Conservation (phyloP, 2,888 invertebrate genomes). For the Epinotia brunnichana region DNA sequence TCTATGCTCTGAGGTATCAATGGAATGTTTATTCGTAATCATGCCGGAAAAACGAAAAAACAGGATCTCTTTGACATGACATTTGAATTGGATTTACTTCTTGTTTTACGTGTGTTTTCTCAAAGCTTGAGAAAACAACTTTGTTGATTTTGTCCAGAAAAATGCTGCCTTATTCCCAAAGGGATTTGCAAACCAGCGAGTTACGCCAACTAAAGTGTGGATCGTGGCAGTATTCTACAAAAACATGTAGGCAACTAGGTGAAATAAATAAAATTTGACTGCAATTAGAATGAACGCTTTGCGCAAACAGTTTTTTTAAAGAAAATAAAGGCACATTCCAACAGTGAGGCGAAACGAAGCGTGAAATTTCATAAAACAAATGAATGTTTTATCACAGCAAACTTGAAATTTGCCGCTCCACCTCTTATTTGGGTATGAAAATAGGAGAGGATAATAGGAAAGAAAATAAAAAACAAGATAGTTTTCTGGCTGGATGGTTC, state of each 20-base stretch:
- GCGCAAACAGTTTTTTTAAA: constrained; percentile 11
- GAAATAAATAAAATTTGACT: constrained; percentile 28
- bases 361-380: not conserved
- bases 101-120: constrained; percentile 10
- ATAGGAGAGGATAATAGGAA: not conserved
- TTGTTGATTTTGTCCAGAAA: constrained; percentile 15
- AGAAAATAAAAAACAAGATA: not conserved
- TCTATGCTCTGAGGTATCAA: too few relatives aligned
- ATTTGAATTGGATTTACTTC: not conserved
- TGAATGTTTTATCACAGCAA: not conserved
- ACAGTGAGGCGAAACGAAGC: not conserved
- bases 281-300: constrained; percentile 23
- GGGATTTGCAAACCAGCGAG: constrained; percentile 2
- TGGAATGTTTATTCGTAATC: not conserved
- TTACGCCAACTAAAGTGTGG: constrained; percentile 15
- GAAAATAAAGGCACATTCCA: not conserved
- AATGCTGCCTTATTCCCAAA: constrained; percentile 22
- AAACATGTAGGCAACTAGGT: constrained; percentile 7
- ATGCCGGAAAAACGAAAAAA: not conserved
- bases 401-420: not conserved
- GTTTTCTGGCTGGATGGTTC: not conserved
- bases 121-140: constrained; percentile 13
- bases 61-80: not conserved
- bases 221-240: constrained; percentile 9
- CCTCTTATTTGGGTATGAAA: not conserved